phyloP scores from a whole-genome alignment of 2,113 vertebrate species.

The Eolophus roseicapilla region DNA sequence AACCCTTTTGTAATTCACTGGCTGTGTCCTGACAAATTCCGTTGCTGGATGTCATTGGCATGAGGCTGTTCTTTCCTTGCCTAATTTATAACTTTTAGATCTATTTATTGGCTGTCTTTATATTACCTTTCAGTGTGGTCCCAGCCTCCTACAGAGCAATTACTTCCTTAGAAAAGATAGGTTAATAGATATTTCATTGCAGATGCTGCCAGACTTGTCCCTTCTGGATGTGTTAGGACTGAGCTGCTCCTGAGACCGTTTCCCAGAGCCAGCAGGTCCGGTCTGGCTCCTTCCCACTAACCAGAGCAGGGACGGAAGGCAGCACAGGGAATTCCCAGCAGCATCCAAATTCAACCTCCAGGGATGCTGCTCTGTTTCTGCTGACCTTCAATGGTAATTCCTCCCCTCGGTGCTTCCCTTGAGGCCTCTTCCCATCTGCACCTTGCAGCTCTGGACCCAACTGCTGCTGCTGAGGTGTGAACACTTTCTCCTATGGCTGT shows the following conservation, averaged over 20 bases:
- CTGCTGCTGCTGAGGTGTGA: background rate
- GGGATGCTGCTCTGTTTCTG: background rate
- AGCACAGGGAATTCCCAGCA: background rate
- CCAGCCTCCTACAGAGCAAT: background rate
- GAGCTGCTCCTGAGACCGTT: background rate
- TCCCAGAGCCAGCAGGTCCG: background rate
- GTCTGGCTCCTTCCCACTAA: background rate
- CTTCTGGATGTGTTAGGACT: background rate
- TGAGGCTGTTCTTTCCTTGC: background rate
- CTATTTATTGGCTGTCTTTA: background rate
- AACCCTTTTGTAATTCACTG: background rate
- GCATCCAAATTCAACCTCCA: background rate
- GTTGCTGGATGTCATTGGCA: background rate
- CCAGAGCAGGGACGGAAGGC: background rate
- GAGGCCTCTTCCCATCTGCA: background rate
- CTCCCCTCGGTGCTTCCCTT: rapidly evolving
- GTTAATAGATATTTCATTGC: background rate
- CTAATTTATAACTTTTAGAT: background rate
- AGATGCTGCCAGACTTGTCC: background rate
- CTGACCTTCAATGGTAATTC: background rate
- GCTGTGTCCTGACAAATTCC: background rate
- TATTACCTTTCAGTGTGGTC: background rate
- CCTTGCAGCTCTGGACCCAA: background rate
- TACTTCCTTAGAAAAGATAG: background rate
- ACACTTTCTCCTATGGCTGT: background rate